Base-by-base conservation (phyloP, 2,797 vertebrate species). In the Megaceryle alcyon region DNA sequence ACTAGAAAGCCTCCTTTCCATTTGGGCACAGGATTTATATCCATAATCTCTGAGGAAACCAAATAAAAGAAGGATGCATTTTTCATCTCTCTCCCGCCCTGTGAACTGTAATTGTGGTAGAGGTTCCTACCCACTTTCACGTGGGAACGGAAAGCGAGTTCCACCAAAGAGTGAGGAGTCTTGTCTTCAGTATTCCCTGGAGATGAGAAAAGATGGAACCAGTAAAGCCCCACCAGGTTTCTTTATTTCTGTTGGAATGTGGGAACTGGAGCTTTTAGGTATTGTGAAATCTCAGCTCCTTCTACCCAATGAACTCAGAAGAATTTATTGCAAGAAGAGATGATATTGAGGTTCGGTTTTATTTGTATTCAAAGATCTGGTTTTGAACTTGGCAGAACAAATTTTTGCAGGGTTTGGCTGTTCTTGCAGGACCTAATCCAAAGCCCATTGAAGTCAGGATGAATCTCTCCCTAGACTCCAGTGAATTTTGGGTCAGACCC, bases 291-390 rank as follows among this genome's bases (percentile, higher is more conserved):
- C 85, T 92, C 87, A 84, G 56, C 43, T 91, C 41, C 84, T 64
- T 73, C 91, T 94, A 70, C 80, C 76, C 84, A 87, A 82, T 60
- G 87, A 95, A 79, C 80, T 92, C 66, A 79, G 66, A 94, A 91
- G 64, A 91, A 95, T 96, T 96, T 96, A 96, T 96, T 96, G 70
- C 89, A 77, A 91, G 73, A 90, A 68, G 66, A 94, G 90, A 94
- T 94, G 94, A 94, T 96, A 96, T 85, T 96, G 83, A 95, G 91
- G 92, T 96, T 95, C 92, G 75, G 78, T 90, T 96, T 96, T 96
- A 96, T 95, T 96, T 95, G 86, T 90, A 68, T 85, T 94, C 95
- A 80, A 95, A 96, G 88, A 77, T 93, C 93, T 95, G 90, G 86
- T 96, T 96, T 96, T 92, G 96, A 96, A 94, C 93, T 94, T 96